Evolutionary conservation across 2,888 invertebrate genomes (phyloP).

Genomic region (Spodoptera exigua): DNA sequence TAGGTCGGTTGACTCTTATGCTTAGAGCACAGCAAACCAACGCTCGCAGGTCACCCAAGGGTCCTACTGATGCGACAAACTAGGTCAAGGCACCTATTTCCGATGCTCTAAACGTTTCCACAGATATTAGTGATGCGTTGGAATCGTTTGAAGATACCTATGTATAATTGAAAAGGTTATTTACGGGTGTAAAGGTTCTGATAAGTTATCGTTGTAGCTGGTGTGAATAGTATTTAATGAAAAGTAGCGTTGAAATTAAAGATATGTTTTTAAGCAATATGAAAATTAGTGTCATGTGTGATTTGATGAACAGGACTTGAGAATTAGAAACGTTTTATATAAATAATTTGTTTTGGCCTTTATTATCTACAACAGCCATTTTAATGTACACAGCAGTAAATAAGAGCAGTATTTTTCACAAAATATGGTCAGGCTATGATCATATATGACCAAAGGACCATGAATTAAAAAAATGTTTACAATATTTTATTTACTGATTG

Average conservation of each 20-base stretch:
- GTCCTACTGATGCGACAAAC: conserved; percentile 50
- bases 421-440: too few relatives aligned
- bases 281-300: too few relatives aligned
- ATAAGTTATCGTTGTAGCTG: not conserved
- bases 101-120: conserved; percentile 48
- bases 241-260: too few relatives aligned
- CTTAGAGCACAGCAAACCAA: conserved; percentile 52
- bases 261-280: too few relatives aligned
- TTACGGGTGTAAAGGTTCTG: not conserved
- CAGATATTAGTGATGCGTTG: conserved; percentile 42
- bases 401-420: too few relatives aligned
- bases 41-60: conserved; percentile 41
- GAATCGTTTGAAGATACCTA: conserved; percentile 19
- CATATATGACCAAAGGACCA: too few relatives aligned
- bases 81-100: conserved; percentile 61
- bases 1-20: conserved; percentile 40
- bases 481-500: conserved; percentile 12
- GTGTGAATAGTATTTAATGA: not conserved
- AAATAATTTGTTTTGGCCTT: too few relatives aligned
- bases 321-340: too few relatives aligned
- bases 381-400: too few relatives aligned
- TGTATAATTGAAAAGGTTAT: conserved; percentile 25
- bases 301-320: too few relatives aligned
- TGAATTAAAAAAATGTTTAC: too few relatives aligned
- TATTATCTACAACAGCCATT: too few relatives aligned